A percentile compares a stretch with the other conserved stretches of the same genome.
These are phyloP conservation scores for Drosophila koepferae DNA, from an alignment of 2,888 invertebrate genomes.

Conservation along the genomic window DNA sequence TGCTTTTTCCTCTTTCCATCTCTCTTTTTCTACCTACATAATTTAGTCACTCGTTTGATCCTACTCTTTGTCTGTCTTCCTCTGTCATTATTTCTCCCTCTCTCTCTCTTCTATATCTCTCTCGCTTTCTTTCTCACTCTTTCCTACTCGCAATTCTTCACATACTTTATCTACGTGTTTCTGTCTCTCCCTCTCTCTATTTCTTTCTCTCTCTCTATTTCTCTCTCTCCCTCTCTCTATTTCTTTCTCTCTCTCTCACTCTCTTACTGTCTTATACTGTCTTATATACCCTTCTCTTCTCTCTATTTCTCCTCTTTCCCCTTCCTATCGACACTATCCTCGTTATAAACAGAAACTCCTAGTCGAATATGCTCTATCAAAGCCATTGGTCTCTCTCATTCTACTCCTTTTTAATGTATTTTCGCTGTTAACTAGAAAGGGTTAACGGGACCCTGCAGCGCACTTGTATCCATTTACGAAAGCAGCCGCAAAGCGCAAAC, in stretches of 20 bases:
- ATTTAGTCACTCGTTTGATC: too few species aligned
- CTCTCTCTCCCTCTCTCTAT: background rate
- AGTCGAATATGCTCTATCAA: background rate
- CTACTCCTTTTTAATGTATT: conserved; percentile 43
- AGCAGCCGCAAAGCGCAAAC: conserved; percentile 39
- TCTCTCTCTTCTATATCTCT: background rate
- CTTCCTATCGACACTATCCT: background rate
- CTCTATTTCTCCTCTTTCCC: background rate
- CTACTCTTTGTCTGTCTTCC: too few species aligned
- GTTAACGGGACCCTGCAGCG: conserved; percentile 46
- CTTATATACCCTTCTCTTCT: background rate
- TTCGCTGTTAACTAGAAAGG: conserved; percentile 51
- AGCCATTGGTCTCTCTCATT: background rate
- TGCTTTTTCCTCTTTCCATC: too few species aligned
- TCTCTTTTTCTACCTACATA: too few species aligned
- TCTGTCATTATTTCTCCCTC: too few species aligned
- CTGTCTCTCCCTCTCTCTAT: background rate
- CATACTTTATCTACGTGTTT: background rate
- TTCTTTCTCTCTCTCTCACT: background rate
- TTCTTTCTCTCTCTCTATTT: background rate
- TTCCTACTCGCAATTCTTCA: too few species aligned
- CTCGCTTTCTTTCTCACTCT: background rate
- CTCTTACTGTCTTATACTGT: too few species aligned
- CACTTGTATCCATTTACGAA: conserved; percentile 54
- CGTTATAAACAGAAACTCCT: background rate